These are phyloP conservation scores for Tethea ocularis DNA, from an alignment of 2,888 invertebrate genomes.

Conservation along the genomic window DNA sequence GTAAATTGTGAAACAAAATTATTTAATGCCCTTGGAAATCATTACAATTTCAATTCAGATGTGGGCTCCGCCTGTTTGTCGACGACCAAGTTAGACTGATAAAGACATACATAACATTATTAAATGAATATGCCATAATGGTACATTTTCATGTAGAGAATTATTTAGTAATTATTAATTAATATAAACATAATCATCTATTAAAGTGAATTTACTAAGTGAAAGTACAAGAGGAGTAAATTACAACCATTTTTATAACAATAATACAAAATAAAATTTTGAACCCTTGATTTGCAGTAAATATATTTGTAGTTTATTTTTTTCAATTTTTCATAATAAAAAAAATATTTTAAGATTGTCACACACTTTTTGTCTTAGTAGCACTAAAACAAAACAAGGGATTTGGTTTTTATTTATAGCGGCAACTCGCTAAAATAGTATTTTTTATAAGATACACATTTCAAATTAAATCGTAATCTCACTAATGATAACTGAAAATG, in stretches of 20 bases:
- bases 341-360: not conserved
- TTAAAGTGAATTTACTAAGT: conserved; percentile 39
- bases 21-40: conserved; percentile 59
- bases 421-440: not conserved
- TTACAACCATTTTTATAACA: not conserved
- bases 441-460: not conserved
- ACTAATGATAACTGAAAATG: conserved; percentile 66
- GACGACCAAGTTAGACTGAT: conserved; percentile 71
- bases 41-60: conserved; percentile 48
- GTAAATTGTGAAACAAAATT: conserved; percentile 39
- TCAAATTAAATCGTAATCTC: conserved; percentile 55
- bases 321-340: not conserved
- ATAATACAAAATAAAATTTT: not conserved
- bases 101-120: conserved; percentile 47
- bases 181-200: conserved; percentile 31
- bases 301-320: not conserved
- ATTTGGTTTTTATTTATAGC: not conserved
- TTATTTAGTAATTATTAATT: conserved; percentile 45
- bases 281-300: not conserved
- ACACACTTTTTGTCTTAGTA: not conserved
- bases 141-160: conserved; percentile 54
- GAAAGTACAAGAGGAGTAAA: conserved; percentile 43
- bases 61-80: conserved; percentile 66
- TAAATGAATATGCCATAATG: conserved; percentile 43
- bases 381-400: not conserved